Conservation (phyloP, 2,113 vertebrate genomes). For the Callipepla californica region DNA sequence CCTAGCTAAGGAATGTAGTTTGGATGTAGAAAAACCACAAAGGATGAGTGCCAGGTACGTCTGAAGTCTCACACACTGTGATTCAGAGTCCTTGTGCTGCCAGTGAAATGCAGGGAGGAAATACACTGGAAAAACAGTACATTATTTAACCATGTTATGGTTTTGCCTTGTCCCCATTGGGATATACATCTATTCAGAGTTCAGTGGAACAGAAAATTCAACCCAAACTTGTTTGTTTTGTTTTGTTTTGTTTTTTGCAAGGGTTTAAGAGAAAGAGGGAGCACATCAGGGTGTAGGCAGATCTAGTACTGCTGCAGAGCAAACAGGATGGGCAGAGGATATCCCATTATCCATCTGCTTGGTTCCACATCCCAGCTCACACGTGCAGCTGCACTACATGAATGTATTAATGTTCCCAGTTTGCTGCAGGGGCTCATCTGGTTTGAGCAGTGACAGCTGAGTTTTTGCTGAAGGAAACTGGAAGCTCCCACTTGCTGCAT, state of each 20-base stretch:
- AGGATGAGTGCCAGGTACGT: neutral
- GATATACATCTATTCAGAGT: neutral
- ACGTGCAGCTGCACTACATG: neutral
- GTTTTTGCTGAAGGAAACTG: neutral
- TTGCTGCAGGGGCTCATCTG: neutral
- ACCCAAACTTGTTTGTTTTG: neutral
- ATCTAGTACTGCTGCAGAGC: neutral
- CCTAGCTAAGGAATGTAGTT: neutral
- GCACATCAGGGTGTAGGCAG: neutral
- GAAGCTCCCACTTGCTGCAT: neutral
- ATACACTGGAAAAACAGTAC: neutral
- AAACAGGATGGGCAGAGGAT: neutral
- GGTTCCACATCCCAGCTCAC: neutral
- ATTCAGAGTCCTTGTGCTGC: neutral
- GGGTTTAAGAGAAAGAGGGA: neutral
- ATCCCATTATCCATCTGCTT: slow-evolving; percentile 8
- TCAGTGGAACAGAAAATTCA: neutral
- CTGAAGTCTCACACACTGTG: neutral
- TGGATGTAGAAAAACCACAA: neutral
- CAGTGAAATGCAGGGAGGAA: neutral
- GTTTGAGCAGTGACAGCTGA: neutral
- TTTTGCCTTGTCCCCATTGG: neutral
- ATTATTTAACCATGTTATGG: neutral
- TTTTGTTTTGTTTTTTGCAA: neutral
- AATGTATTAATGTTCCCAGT: neutral